Base-by-base conservation (phyloP, 2,113 vertebrate species). In the Sander vitreus region DNA sequence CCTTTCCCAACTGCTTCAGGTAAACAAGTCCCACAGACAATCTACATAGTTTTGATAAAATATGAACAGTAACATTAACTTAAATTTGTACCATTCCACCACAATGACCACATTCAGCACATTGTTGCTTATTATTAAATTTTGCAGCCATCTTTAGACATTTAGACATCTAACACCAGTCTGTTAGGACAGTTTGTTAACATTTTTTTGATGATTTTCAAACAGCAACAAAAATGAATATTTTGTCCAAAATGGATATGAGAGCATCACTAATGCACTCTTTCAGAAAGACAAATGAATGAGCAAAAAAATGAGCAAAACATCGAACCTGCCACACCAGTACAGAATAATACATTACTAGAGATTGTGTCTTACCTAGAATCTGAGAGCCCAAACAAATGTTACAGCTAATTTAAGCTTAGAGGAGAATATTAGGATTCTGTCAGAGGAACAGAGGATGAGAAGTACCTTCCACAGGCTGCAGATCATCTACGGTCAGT, bases 401-500 rank as follows among this genome's bases (percentile, higher is more conserved):
- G 21, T 30, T 39, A 65, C 4, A 4, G 18, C 21, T 73, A 39
- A 62, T 69, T 54, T 36, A 63, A 33, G 19, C 58, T 43, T 18
- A 78, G 0, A 51, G 74, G 13, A 39, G 11, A 74, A 72, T 45
- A 78, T 58, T 6, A 33, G 0, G 55, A 23, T 70, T 75, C 33
- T 33, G 23, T 81, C 62, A 43, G 8, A 70, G 10, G 25, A 63
- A 54, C 6, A 33, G 33, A 55, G 12, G 21, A 57, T 59, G 57
- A 79, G 63, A 80, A 79, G 83, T 95, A 96, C 95, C 95, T 95
- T 96, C 95, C 39, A 95, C 93, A 8, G 94, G 87, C 51, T 72
- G 96, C 82, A 99, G 96, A 89, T 99, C 98, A 93, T 99, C 98
- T 94, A 99, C 98, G 30, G 96, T 97, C 94, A 99, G 95, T 95